Conservation (phyloP, 2,113 vertebrate species). For the Carettochelys insculpta region DNA sequence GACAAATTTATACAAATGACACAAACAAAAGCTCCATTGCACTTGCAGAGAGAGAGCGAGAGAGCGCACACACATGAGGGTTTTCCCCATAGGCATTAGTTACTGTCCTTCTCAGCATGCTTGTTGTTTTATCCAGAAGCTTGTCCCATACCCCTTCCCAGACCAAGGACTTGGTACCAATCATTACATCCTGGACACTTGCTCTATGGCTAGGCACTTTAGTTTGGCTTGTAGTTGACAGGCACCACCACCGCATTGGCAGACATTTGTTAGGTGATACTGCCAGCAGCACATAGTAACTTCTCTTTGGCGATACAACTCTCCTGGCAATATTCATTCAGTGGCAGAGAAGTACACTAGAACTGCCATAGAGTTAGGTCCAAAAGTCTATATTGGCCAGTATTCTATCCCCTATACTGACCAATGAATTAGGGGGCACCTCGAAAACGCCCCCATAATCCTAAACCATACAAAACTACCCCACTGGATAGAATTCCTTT, state of each 20-base stretch:
- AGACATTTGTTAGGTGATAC: background rate
- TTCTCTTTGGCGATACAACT: background rate
- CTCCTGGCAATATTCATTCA: background rate
- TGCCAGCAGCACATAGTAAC: accelerated
- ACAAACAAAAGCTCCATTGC: accelerated
- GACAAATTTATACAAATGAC: background rate
- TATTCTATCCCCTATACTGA: background rate
- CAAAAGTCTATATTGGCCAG: background rate
- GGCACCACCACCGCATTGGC: background rate
- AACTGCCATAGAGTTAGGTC: background rate
- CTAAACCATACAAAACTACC: background rate
- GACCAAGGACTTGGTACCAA: too few species aligned
- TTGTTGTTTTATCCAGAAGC: background rate
- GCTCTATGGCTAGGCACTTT: background rate
- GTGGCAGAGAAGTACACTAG: background rate
- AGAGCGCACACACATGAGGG: background rate
- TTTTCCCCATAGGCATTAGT: background rate
- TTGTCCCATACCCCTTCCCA: background rate
- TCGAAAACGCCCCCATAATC: background rate
- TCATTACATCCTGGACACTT: background rate
- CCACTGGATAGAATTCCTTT: background rate
- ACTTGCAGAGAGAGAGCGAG: background rate
- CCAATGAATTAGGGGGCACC: background rate
- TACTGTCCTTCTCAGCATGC: background rate
- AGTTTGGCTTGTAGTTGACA: background rate